These are phyloP conservation scores for Arvicanthis niloticus DNA, from an alignment of 2,113 vertebrate species.

Conservation along the genomic window DNA sequence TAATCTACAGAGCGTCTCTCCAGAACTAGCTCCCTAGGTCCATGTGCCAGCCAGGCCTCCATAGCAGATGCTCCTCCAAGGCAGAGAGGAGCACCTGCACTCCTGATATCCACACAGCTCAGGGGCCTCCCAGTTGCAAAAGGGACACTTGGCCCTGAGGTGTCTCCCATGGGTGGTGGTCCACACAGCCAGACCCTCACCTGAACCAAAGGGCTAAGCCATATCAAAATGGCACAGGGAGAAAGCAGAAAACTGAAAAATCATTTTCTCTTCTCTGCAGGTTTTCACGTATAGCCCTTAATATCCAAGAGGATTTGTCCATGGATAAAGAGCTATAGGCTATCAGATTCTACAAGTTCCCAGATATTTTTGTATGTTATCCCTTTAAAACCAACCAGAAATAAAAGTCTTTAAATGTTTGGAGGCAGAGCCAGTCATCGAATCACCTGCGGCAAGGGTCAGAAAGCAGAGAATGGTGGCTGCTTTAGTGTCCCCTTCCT, in stretches of 20 bases:
- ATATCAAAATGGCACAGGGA: background rate
- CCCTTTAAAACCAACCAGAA: constrained; percentile 37
- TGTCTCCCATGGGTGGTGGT: background rate
- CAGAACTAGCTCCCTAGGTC: background rate
- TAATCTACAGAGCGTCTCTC: background rate
- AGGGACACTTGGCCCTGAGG: background rate
- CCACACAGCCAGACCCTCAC: background rate
- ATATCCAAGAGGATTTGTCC: constrained; percentile 63
- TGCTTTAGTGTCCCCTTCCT: background rate
- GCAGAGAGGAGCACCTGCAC: background rate
- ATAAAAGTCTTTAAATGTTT: constrained; percentile 65
- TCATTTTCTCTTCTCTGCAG: constrained; percentile 65
- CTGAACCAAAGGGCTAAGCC: background rate
- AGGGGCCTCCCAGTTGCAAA: background rate
- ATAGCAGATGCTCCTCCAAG: background rate
- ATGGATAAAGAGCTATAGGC: constrained; percentile 63
- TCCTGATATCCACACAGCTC: background rate
- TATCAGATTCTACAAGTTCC: constrained; percentile 36
- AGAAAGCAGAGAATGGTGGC: background rate
- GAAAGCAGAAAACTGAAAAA: constrained; percentile 59
- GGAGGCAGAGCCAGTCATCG: constrained; percentile 38
- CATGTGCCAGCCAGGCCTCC: background rate
- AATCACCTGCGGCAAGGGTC: background rate
- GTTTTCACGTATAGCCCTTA: constrained; percentile 73
- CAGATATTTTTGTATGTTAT: constrained; percentile 58